Conservation (phyloP, 2,113 vertebrate genomes). For the Barnardius zonarius region DNA sequence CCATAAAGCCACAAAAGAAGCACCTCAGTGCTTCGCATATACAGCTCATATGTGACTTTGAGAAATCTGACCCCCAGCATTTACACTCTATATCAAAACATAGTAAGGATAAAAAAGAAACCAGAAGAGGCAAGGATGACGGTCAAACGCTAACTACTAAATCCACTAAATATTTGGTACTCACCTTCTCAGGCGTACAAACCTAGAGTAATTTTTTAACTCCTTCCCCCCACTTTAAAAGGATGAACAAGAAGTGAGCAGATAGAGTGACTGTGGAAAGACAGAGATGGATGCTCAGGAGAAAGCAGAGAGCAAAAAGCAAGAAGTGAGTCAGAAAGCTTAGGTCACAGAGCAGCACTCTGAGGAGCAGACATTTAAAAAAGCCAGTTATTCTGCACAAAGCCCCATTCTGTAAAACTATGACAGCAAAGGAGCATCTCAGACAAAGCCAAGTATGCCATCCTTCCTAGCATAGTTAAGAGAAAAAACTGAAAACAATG, state of each 20-base stretch:
- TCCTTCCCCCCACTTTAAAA: background rate
- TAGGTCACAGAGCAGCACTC: background rate
- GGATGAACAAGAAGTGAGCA: background rate
- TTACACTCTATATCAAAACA: background rate
- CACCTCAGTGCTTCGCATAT: background rate
- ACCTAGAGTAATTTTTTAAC: background rate
- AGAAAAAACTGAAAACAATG: background rate
- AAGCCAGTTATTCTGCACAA: background rate
- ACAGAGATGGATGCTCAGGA: background rate
- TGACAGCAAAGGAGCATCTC: background rate
- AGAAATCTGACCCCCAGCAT: background rate
- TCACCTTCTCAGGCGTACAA: background rate
- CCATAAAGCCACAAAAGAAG: rapidly evolving
- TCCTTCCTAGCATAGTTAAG: rapidly evolving
- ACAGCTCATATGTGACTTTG: rapidly evolving
- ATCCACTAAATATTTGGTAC: background rate
- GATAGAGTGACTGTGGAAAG: background rate
- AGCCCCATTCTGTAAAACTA: background rate
- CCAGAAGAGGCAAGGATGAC: background rate
- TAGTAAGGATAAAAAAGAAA: background rate
- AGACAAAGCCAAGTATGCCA: background rate
- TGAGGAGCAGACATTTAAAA: background rate
- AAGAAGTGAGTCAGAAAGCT: background rate
- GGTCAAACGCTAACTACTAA: background rate
- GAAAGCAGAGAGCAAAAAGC: background rate